phyloP scores from a whole-genome alignment of 2,797 vertebrate species.

The Clamator glandarius region DNA sequence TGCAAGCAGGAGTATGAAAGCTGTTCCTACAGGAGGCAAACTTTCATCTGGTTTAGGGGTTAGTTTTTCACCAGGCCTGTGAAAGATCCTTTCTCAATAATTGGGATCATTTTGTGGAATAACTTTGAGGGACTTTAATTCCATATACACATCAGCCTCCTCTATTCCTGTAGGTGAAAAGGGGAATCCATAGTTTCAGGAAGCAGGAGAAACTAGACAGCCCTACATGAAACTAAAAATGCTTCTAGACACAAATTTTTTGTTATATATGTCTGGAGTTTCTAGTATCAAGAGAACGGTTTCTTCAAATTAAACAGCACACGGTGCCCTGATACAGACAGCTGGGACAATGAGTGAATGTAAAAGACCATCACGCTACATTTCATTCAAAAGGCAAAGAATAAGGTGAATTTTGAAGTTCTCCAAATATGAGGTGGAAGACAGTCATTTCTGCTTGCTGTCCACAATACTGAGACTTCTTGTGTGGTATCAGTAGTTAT shows the following conservation, averaged over 20 bases:
- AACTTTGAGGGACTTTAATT: not conserved
- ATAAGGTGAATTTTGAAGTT: not conserved
- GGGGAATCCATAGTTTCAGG: not conserved
- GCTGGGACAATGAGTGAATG: not conserved
- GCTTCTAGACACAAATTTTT: not conserved
- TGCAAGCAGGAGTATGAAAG: not conserved
- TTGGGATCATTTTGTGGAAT: not conserved
- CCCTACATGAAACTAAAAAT: not conserved
- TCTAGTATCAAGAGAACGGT: not conserved
- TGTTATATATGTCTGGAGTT: not conserved
- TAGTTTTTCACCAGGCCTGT: not conserved
- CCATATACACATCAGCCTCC: not conserved
- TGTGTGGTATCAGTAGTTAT: not conserved
- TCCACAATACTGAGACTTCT: not conserved
- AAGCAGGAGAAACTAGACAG: not conserved
- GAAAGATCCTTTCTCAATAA: not conserved
- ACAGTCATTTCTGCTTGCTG: not conserved
- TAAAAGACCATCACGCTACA: not conserved
- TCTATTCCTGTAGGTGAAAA: not conserved
- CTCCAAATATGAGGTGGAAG: not conserved
- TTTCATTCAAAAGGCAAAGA: not conserved
- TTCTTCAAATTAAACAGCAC: not conserved
- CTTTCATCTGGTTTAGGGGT: not conserved
- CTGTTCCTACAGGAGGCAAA: not conserved
- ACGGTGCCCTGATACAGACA: not conserved